Base-by-base conservation (phyloP, 2,888 invertebrate species). In the Orthosia cruda region DNA sequence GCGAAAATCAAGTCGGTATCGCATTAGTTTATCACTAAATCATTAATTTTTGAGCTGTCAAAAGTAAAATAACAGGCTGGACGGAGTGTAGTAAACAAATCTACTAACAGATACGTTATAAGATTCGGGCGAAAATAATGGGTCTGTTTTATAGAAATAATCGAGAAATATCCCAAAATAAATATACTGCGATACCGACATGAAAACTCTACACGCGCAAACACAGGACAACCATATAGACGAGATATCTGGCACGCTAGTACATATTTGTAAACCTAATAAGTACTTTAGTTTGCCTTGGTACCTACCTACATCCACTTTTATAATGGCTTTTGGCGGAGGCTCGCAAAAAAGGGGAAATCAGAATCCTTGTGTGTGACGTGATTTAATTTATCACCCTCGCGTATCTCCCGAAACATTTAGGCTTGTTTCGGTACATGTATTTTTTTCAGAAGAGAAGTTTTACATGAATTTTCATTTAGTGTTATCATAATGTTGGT, bases 371-470 rank as follows among this genome's bases (percentile, higher is more conserved):
- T 83, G 86, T 59, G 61, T 68, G 81, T 80, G 86, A 86, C 81
- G 72, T 81, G 68, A 85, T 81, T 83, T 86, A 76, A 84, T 84
- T 86, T 84, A 83, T 85, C 84, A 77, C 75, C 59, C 45, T 20
- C 32, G 62, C 47, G 63, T 71, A 80, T 70, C 67, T 73, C 49
- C 47, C 59, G 16, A 73, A 74, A 61, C 61, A 80, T 75, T 73
- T 65, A 54, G 61, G 62, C 61, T 72, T 72, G 67, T 65, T 67
- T 45, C 13, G 16, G 26, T 62, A 71, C 23, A 74, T 59, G 65
- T 70, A 84, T 73, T 71, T 81, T 70, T 62, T 11, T 23, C 20
- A 61, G 59, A 54, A 66, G 40, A 16, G 13, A 55, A 80, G 52
- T 49, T 57, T 61, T 32, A 50, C 23, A 23, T n/a, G 47, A 63